Evolutionary conservation across 2,888 invertebrate genomes (phyloP), one percentile per base, ranked within the genome.

Genomic region (Epicampocera succincta): DNA sequence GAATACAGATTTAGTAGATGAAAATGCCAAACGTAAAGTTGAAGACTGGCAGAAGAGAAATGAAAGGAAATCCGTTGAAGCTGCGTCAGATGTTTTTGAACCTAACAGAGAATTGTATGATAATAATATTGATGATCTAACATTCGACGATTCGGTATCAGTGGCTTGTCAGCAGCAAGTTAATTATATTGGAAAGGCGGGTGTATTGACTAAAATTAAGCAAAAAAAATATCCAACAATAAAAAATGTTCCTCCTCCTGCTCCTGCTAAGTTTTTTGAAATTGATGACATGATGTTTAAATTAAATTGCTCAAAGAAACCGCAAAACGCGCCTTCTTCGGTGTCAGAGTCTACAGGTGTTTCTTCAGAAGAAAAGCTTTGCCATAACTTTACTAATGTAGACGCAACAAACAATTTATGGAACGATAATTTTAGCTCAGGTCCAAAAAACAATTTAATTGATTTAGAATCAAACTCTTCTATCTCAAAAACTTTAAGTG

Each of bases 11-110:
- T 81, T 83, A 33, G 60, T 33, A 66, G 84, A 86, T 76, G 79
- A 77, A 5, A 80, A 83, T n/a, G 84, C 86, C 2, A 87, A 86
- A 61, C 85, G 84, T 19, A 87, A 87, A 46, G 87, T 87, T 0
- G 85, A 85, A 52, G 87, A 87, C 75, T 87, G 87, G 87, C 85
- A 85, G 38, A 78, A 83, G 9, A 82, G 86, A 12, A 87, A 87
- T 83, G 80, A 85, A 54, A 82, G 46, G 8, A 83, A 48, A 52
- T 42, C 21, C 25, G 21, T 17, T 68, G 69, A 73, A 25, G 21
- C 21, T 3, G 4, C 61, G 25, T 33, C n/a, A n/a, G 61, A 77
- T 13, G 15, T 38, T n/a, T 11, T 73, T 9, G 82, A 82, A 3
- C 2, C 50, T 1, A 33, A 68, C 46, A 11, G 15, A 40, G 50